A percentile compares a stretch with the other conserved stretches of the same genome.
Conservation (phyloP, 2,888 invertebrate genomes). For the Macrophya alboannulata region DNA sequence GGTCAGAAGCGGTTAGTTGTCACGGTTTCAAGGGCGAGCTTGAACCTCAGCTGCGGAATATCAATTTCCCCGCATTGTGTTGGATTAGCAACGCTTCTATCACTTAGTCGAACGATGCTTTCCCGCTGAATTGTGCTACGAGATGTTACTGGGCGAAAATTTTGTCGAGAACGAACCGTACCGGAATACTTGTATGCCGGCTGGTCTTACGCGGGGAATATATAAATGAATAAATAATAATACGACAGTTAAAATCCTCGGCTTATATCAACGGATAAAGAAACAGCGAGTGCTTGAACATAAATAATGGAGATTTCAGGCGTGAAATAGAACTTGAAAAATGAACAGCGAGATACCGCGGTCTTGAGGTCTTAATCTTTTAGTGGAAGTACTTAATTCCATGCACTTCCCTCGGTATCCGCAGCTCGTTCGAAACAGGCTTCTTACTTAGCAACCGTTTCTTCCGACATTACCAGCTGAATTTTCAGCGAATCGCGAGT, state of each 20-base stretch:
- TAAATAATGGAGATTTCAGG: background rate
- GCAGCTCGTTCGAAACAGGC: conserved; percentile 27
- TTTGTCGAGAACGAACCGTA: background rate
- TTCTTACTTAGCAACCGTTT: conserved; percentile 28
- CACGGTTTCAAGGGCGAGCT: conserved; percentile 41
- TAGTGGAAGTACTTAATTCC: conserved; percentile 48
- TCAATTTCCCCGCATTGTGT: conserved; percentile 50
- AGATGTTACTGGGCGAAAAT: background rate
- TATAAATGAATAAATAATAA: background rate
- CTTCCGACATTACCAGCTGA: background rate
- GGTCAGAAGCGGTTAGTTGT: conserved; percentile 48
- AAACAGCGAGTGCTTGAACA: conserved; percentile 16
- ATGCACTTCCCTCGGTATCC: conserved; percentile 39
- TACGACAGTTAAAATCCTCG: background rate
- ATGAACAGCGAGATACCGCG: conserved; percentile 16
- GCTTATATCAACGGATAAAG: conserved; percentile 16
- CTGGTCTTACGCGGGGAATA: background rate
- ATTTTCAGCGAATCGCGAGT: conserved; percentile 1
- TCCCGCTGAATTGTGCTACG: background rate
- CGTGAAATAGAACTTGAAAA: conserved; percentile 18
- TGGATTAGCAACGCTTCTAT: conserved; percentile 27
- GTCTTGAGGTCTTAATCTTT: conserved; percentile 37
- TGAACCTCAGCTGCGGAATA: conserved; percentile 45
- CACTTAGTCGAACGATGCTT: conserved; percentile 7
- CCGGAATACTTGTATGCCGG: background rate